Conservation (phyloP, 2,888 invertebrate species). For the Amblyjoppa fuscipennis region DNA sequence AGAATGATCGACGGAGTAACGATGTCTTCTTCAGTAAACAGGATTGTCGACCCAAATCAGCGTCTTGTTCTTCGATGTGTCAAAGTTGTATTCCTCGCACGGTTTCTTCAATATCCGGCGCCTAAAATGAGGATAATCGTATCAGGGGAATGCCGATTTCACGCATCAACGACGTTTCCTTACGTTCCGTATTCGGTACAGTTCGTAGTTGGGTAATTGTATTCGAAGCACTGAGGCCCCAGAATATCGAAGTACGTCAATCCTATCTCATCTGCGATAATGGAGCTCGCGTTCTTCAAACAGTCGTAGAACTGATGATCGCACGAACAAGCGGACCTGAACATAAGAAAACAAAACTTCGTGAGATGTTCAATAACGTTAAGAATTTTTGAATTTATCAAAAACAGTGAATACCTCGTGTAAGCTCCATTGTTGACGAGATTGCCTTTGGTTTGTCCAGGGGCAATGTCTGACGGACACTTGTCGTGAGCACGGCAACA, state of each 20-base stretch:
- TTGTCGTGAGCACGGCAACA: conserved; percentile 90
- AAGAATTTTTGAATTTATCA: neutral
- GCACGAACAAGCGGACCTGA: conserved; percentile 90
- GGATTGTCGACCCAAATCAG: conserved; percentile 88
- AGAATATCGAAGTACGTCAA: conserved; percentile 91
- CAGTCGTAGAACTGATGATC: conserved; percentile 90
- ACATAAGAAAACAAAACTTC: neutral
- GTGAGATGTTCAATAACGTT: neutral
- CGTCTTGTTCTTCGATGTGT: conserved; percentile 85
- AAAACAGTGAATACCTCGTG: conserved; percentile 85
- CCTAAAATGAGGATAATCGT: conserved; percentile 45
- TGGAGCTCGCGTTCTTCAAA: conserved; percentile 87
- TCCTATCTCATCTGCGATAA: conserved; percentile 88
- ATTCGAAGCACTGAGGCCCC: conserved; percentile 90
- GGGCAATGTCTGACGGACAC: conserved; percentile 86
- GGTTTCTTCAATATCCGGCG: conserved; percentile 77
- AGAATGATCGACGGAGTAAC: neutral
- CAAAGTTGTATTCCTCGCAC: conserved; percentile 87
- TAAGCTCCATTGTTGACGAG: conserved; percentile 90
- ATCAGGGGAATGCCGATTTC: conserved; percentile 44
- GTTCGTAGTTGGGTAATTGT: conserved; percentile 67
- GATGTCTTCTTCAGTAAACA: conserved; percentile 19
- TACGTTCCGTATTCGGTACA: conserved; percentile 74
- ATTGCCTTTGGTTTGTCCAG: conserved; percentile 87
- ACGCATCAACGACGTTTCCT: conserved; percentile 7